A percentile compares a stretch with the other conserved stretches of the same genome.
Conservation (phyloP, 2,113 vertebrate species). For the Cynopterus brachyotis region DNA sequence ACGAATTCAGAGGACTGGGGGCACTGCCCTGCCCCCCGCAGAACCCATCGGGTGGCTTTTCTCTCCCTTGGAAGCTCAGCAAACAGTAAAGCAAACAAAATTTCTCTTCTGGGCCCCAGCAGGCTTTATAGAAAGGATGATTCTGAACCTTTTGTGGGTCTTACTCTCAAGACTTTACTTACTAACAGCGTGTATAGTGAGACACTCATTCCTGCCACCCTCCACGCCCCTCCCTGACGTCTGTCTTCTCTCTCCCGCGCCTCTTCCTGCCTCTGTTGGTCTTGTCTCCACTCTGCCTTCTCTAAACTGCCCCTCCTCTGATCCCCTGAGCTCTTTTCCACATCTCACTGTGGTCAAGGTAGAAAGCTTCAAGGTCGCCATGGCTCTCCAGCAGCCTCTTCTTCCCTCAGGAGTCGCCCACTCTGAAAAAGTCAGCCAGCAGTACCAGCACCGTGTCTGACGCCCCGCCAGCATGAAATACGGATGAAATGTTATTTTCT, state of each 20-base stretch:
- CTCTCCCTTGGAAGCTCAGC: neutral
- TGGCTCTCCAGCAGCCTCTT: neutral
- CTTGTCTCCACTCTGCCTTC: neutral
- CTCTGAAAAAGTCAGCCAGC: neutral
- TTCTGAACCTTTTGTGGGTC: neutral
- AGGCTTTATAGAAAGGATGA: neutral
- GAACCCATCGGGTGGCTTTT: neutral
- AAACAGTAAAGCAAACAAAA: neutral
- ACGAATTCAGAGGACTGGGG: accelerated
- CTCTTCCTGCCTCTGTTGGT: neutral
- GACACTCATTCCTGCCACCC: neutral
- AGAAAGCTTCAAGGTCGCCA: neutral
- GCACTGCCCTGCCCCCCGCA: neutral
- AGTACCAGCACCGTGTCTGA: accelerated
- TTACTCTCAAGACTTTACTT: neutral
- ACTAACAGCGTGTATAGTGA: accelerated
- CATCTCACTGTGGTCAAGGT: neutral
- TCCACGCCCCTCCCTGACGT: neutral
- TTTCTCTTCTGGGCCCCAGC: neutral
- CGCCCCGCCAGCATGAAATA: accelerated
- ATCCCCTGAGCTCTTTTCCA: neutral
- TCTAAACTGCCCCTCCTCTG: conserved; percentile 11
- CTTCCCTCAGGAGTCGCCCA: neutral
- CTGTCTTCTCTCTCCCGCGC: neutral
- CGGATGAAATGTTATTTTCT: neutral